phyloP scores from a whole-genome alignment of 2,888 invertebrate species.

The Athripsodes cinereus region DNA sequence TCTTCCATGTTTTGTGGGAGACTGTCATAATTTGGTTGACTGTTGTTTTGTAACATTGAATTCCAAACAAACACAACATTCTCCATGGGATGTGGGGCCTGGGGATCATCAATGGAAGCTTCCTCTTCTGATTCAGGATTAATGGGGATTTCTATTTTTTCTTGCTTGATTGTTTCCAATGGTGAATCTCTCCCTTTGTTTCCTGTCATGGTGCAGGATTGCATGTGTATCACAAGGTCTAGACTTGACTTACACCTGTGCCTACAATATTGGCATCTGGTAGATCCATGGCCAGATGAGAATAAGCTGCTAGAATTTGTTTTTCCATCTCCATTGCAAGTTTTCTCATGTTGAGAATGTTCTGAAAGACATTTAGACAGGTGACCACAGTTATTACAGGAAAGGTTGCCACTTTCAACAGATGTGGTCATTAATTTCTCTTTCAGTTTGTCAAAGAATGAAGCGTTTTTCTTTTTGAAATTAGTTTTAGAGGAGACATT shows the following conservation, averaged over 20 bases:
- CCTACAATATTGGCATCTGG: constrained; percentile 79
- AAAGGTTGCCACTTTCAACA: constrained; percentile 59
- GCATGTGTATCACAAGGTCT: constrained; percentile 70
- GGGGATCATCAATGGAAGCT: constrained; percentile 34
- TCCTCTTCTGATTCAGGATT: constrained; percentile 35
- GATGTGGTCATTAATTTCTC: constrained; percentile 63
- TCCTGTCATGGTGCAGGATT: constrained; percentile 58
- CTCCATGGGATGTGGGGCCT: constrained; percentile 68
- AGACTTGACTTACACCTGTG: constrained; percentile 81
- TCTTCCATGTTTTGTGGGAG: not conserved
- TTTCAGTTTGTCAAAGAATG: constrained; percentile 78
- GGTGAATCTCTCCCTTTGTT: constrained; percentile 36
- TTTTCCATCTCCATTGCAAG: constrained; percentile 51
- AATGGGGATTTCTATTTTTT: constrained; percentile 37
- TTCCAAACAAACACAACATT: constrained; percentile 80
- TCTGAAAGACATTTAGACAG: constrained; percentile 77
- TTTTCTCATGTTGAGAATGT: constrained; percentile 71
- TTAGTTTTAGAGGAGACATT: constrained; percentile 31
- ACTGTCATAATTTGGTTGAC: constrained; percentile 15
- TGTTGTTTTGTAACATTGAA: constrained; percentile 46
- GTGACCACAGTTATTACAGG: constrained; percentile 66
- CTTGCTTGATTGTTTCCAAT: constrained; percentile 33
- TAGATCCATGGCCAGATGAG: constrained; percentile 55
- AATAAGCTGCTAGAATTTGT: constrained; percentile 36
- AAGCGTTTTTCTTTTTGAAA: constrained; percentile 62